These are phyloP conservation scores for Melopsittacus undulatus DNA, from an alignment of 2,797 vertebrate genomes.

Conservation along the genomic window DNA sequence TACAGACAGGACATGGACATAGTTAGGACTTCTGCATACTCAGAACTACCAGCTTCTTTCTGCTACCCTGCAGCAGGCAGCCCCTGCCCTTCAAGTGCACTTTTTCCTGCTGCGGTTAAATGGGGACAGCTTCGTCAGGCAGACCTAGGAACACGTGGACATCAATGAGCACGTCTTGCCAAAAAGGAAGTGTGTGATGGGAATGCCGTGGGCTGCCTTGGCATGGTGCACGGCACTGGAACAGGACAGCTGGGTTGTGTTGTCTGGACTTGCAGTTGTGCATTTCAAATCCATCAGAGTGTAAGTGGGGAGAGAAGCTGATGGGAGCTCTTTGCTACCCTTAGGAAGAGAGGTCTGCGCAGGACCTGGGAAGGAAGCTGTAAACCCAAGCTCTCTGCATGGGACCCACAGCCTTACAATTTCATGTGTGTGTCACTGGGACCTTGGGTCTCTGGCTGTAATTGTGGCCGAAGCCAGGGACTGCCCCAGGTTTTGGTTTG, in stretches of 20 bases:
- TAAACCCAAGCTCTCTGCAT: background rate
- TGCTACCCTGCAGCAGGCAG: background rate
- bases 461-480: background rate
- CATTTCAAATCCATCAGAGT: accelerated
- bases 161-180: background rate
- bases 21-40: accelerated
- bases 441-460: background rate
- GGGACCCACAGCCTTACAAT: background rate
- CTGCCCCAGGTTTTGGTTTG: background rate
- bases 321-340: background rate
- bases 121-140: background rate
- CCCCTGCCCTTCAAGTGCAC: background rate
- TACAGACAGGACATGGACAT: background rate
- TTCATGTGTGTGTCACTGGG: background rate
- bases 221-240: background rate
- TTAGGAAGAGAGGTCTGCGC: background rate
- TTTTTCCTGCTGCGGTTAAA: background rate
- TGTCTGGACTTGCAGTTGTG: background rate
- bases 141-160: background rate
- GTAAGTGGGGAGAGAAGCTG: background rate
- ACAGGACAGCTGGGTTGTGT: background rate
- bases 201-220: background rate
- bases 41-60: background rate
- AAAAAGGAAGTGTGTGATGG: conserved; percentile 18
- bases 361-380: background rate